Evolutionary conservation across 2,888 invertebrate species (phyloP).

Genomic region (Pollenia labialis): DNA sequence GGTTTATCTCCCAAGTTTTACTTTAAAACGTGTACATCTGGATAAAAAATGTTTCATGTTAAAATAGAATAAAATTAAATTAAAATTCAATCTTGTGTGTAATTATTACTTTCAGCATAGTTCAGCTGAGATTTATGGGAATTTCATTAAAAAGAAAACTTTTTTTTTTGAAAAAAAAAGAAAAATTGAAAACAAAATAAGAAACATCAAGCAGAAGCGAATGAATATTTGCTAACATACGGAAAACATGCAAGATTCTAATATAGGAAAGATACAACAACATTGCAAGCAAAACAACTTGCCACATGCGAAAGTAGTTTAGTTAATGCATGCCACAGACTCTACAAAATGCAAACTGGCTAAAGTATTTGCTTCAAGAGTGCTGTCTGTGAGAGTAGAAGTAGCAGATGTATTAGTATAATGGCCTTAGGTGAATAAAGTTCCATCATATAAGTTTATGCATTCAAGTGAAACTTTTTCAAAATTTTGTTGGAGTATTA

Average conservation of each 20-base stretch:
- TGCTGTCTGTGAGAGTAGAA: slow-evolving; percentile 15
- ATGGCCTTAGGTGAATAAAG: slow-evolving; percentile 65
- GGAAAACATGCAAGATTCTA: slow-evolving; percentile 9
- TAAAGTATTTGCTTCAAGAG: slow-evolving; percentile 24
- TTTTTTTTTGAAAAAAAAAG: not conserved
- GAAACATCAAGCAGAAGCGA: slow-evolving; percentile 10
- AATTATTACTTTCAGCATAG: slow-evolving; percentile 82
- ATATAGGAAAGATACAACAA: not conserved
- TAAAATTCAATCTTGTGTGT: slow-evolving; percentile 84
- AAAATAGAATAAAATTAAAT: slow-evolving; percentile 79
- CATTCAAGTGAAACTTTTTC: slow-evolving; percentile 23
- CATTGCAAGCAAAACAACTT: slow-evolving; percentile 7
- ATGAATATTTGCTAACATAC: slow-evolving; percentile 10
- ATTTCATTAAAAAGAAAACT: slow-evolving; percentile 64
- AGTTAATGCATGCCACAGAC: slow-evolving; percentile 13
- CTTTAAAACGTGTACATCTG: not conserved
- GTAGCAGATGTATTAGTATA: slow-evolving; percentile 52
- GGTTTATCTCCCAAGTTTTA: too few relatives aligned
- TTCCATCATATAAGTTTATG: slow-evolving; percentile 21
- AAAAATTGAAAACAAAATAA: not conserved
- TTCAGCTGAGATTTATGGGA: slow-evolving; percentile 75
- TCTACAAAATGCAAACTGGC: slow-evolving; percentile 38
- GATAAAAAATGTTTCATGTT: slow-evolving; percentile 46
- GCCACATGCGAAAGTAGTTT: slow-evolving; percentile 14
- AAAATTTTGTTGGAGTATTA: not conserved